Evolutionary conservation across 2,113 vertebrate genomes (phyloP), one percentile per base, ranked within the genome.

Genomic region (Pseudopodoces humilis): DNA sequence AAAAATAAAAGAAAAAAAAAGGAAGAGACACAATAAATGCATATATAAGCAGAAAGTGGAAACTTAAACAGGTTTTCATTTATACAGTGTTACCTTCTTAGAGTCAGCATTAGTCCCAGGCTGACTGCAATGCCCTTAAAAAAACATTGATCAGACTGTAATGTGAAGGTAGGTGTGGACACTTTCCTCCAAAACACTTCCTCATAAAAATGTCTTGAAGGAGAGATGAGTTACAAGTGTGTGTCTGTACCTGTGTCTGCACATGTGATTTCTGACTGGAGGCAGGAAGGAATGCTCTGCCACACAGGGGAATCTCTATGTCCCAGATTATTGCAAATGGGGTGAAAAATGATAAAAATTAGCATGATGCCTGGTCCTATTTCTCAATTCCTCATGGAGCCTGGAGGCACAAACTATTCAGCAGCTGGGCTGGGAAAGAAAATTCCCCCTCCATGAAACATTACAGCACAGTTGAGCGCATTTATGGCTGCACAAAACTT

Each of bases 391-490:
- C 82, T 91, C n/a, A 8, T 53, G 43, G 79, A 90, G 88, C 93
- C 95, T 86, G 83, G 55, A 92, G 95, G 85, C 95, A 91, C 84
- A 94, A 89, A 64, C 74, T 92, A 49, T 82, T 95, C 87, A 91
- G 90, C 94, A 92, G 93, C 91, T 94, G 93, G 89, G 76, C 87
- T 87, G 92, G 92, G 91, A 92, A 92, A 84, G 78, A 82, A 95
- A 95, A 96, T 93, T 89, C 88, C 90, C 94, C 56, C 77, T 92
- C 81, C 71, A 53, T 88, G 80, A 92, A 95, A 92, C 75, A 88
- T 94, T 92, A 92, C 67, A 92, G 90, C 90, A 77, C 49, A 93
- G 81, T 94, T 74, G 82, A 90, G 49, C 10, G 50, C 93, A 88
- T 94, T 93, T 94, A 83, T 9, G 2, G 76, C 62, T 90, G 47